A percentile compares a stretch with the other conserved stretches of the same genome.
These are phyloP conservation scores for Ranitomeya variabilis DNA, from an alignment of 2,113 vertebrate genomes.

Conservation along the genomic window DNA sequence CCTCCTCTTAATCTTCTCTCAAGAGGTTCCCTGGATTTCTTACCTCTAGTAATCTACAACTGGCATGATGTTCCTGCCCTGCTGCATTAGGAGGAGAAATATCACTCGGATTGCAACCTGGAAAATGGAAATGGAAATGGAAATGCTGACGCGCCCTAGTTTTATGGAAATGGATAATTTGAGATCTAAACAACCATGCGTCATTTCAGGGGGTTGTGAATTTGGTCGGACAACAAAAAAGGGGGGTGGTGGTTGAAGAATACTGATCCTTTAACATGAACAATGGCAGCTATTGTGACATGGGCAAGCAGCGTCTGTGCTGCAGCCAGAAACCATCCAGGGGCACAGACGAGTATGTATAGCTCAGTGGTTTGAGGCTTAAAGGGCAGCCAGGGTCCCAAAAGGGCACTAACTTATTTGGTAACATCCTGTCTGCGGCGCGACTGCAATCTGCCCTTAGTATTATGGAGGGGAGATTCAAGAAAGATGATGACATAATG, in stretches of 20 bases:
- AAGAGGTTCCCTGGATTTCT: constrained; percentile 18
- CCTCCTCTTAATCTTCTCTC: constrained; percentile 21
- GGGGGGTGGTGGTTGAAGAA: not conserved
- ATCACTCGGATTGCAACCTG: not conserved
- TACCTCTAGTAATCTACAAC: constrained; percentile 3
- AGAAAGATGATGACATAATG: not conserved
- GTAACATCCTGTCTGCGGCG: constrained; percentile 45
- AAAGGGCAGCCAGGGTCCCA: constrained; percentile 25
- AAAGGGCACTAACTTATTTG: constrained; percentile 19
- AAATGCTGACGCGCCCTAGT: not conserved
- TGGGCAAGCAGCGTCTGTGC: constrained; percentile 7
- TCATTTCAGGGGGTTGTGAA: constrained; percentile 41
- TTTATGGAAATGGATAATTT: not conserved
- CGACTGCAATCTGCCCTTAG: not conserved
- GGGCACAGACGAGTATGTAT: constrained; percentile 7
- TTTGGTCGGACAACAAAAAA: not conserved
- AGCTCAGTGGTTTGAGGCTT: constrained; percentile 20
- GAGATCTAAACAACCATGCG: constrained; percentile 26
- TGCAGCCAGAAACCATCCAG: constrained; percentile 10
- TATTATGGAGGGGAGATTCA: not conserved
- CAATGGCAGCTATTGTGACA: constrained; percentile 53
- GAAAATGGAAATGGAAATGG: not conserved
- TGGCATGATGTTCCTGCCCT: not conserved
- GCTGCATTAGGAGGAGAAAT: not conserved
- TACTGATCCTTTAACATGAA: constrained; percentile 14